Evolutionary conservation across 2,797 vertebrate genomes (phyloP), one percentile per base, ranked within the genome.

Genomic region (Rhinophrynus dorsalis): DNA sequence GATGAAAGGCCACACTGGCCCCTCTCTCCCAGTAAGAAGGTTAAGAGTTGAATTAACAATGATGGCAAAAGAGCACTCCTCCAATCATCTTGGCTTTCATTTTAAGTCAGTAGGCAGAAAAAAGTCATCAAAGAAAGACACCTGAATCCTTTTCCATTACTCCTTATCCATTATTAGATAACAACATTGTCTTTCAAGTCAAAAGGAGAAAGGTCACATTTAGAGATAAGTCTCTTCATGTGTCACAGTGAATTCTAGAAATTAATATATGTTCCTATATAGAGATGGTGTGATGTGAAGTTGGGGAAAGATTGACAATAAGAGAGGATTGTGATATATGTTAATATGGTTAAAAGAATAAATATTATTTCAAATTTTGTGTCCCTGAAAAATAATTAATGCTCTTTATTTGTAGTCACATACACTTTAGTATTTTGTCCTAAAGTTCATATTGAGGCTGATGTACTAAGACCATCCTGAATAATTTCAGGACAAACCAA

Each of bases 1-100:
- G 61, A 73, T 73, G 35, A 73, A 73, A 73, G 69, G 45, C 44
- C 23, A 15, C 5, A 12, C 52, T 10, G 17, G 40, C 33, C 24
- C 10, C 9, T 20, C 21, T 30, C 35, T 32, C 7, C 9, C 37
- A 59, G 33, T 32, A 45, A 37, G 32, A 6, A 58, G 42, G 42
- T 33, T 57, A 35, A 51, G 37, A 60, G 26, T 20, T 30, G 45
- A 32, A 69, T 69, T 54, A n/a, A 61, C 18, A 68, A 35, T 21
- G 32, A 6, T 5, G n/a, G 23, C 40, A 9, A 9, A 26, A 38
- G 23, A 50, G 21, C 18, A 2, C 11, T 5, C 17, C 26, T 51
- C 20, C 51, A 20, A 27, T 59, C 21, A 21, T 2, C 20, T 24
- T 6, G 18, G 21, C 27, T 61, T 29, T 38, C n/a, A 21, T 64